Evolutionary conservation across 2,113 vertebrate genomes (phyloP), one percentile per base, ranked within the genome.

Genomic region (Colistium nudipinnis): DNA sequence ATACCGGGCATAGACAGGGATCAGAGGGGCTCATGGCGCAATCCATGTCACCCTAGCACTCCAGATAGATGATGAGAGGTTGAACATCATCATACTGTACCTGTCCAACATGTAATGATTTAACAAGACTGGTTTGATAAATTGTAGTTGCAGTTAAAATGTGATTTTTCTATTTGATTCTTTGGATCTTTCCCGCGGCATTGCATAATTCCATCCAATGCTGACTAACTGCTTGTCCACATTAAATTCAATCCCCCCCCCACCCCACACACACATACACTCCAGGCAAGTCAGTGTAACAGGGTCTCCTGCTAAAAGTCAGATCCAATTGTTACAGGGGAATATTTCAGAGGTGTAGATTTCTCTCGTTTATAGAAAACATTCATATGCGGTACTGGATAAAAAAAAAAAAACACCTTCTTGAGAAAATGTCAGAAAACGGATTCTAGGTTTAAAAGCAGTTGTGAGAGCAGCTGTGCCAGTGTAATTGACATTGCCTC

Each of bases 1-100:
- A 73, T 85, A 43, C 76, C 80, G 6, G 30, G 78, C 88, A 77
- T 89, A 62, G 41, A 31, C 41, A 43, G 73, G 82, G 83, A 89
- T 88, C 84, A 85, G 44, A 83, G 52, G 43, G 51, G 81, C 89
- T 84, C 82, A 80, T 48, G 63, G 52, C 6, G 47, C 63, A 78
- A 86, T 88, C 74, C 53, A 44, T 82, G 71, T 80, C 65, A 83
- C 73, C 76, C 72, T 55, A 22, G 41, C 62, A 63, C 77, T 31
- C 51, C 3, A 52, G 25, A 69, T 16, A 41, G 49, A 78, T 16
- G 57, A 56, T 70, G 62, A 70, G 48, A 52, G n/a, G n/a, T n/a
- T 0, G 13, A 36, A 70, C 61, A 76, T 74, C 8, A 0, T 9
- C 72, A 80, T 72, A 16, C 57, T 39, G 20, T 64, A 72, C 62